Base-by-base conservation (phyloP, 2,113 vertebrate genomes). In the Pluvialis apricaria region DNA sequence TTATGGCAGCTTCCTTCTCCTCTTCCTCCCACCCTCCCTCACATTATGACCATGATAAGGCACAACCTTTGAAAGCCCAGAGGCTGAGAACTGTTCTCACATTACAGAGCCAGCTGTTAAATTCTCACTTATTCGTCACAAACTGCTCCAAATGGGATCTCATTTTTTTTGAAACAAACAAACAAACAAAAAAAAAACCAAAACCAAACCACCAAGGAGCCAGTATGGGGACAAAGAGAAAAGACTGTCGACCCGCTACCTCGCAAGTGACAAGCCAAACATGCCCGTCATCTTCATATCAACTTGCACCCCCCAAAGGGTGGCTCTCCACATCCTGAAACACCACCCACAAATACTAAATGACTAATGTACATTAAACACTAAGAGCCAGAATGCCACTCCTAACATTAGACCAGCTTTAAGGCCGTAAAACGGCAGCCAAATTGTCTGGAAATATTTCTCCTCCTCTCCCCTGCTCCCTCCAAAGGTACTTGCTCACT, bases 41-140 rank as follows among this genome's bases (percentile, higher is more conserved):
- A 34, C 11, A 34, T 61, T 86, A 82, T 2, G 18, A 31, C 62
- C 73, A 62, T 2, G 44, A n/a, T 38, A 95, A 91, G 64, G 64
- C 31, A 92, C 47, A 88, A 86, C 24, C 61, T 94, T 57, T 18
- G 0, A 45, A 94, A 86, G 82, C 82, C 82, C 73, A 86, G 73
- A 90, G 88, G 85, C 72, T 65, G 57, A 93, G 61, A 86, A 68
- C 61, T 54, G 65, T 82, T 96, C 95, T 92, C 92, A 88, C 10
- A 8, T 90, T 94, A 93, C 91, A 94, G 45, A 79, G 65, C 29
- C 93, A 96, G 87, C 79, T 96, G 90, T 64, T 95, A 88, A 95
- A 94, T 58, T 89, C 86, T 82, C 89, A 85, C 54, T 68, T 88
- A 65, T 25, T 78, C 57, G 26, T 71, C 76, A 90, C 66, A 60